Percentiles rank a stretch among this genome's conserved stretches.
phyloP scores from a whole-genome alignment of 2,797 vertebrate species.

The Malacoctenus gilli region DNA sequence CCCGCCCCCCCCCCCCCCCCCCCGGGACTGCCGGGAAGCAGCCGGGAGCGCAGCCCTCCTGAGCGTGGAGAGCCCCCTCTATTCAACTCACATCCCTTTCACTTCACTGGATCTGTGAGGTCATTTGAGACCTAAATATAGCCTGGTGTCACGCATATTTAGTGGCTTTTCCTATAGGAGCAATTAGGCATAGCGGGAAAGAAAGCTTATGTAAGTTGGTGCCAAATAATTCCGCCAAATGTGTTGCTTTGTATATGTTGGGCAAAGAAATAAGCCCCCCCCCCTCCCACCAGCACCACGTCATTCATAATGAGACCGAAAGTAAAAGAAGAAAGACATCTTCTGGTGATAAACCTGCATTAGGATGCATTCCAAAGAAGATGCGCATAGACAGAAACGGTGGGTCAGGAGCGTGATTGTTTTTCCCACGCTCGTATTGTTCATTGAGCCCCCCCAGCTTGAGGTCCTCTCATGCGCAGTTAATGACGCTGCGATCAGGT shows the following conservation, averaged over 20 bases:
- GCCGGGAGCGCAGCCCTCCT: slow-evolving; percentile 28
- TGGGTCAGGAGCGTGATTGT: slow-evolving; percentile 19
- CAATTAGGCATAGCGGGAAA: slow-evolving; percentile 14
- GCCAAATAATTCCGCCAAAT: slow-evolving; percentile 4
- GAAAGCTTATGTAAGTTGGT: slow-evolving; percentile 2
- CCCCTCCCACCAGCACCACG: no score
- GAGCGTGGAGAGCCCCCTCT: slow-evolving; percentile 30
- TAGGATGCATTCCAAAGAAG: no score
- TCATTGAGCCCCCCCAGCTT: not conserved
- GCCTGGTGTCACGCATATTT: slow-evolving; percentile 1
- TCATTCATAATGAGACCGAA: no score
- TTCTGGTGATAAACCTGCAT: no score
- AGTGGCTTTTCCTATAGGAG: slow-evolving; percentile 2
- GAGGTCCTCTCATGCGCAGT: not conserved
- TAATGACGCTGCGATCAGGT: slow-evolving; percentile 48
- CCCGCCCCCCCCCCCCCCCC: no score
- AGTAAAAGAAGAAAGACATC: no score
- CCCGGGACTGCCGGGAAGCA: slow-evolving; percentile 76
- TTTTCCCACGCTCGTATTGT: not conserved
- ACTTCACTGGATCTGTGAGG: slow-evolving; percentile 47
- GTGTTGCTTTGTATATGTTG: no score
- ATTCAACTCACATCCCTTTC: slow-evolving; percentile 47
- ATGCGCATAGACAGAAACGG: no score
- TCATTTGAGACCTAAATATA: slow-evolving; percentile 68
- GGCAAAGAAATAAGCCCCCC: no score